phyloP scores from a whole-genome alignment of 2,113 vertebrate genomes.

The Ictidomys tridecemlineatus region DNA sequence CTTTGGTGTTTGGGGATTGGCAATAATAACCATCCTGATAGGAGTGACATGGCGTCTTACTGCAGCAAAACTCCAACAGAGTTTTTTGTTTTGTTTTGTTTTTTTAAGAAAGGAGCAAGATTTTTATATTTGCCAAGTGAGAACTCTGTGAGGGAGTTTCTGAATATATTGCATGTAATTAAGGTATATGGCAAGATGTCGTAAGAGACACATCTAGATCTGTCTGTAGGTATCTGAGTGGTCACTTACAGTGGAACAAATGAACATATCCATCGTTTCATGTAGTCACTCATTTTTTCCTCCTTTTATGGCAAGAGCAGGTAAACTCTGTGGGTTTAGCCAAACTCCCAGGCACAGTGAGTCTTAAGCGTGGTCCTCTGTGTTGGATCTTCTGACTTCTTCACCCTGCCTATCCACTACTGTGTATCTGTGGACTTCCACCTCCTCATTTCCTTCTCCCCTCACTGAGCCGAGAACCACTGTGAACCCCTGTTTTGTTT shows the following conservation, averaged over 20 bases:
- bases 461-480: not conserved
- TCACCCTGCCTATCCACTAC: not conserved
- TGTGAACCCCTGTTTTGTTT: not conserved
- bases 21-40: not conserved
- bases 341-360: no score
- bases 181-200: not conserved
- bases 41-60: not conserved
- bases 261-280: not conserved
- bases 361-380: not conserved
- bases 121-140: no score
- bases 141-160: not conserved
- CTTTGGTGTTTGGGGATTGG: no score
- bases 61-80: no score
- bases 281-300: not conserved
- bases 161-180: not conserved
- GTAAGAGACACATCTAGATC: not conserved
- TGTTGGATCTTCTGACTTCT: not conserved
- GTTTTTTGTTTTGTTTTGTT: no score
- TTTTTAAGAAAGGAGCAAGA: no score
- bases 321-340: not conserved
- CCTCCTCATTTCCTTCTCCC: no score
- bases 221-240: no score
- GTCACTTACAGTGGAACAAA: no score
- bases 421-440: no score
- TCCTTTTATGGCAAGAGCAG: not conserved